Evolutionary conservation across 2,113 vertebrate species (phyloP).

Genomic region (Nycticebus coucang): DNA sequence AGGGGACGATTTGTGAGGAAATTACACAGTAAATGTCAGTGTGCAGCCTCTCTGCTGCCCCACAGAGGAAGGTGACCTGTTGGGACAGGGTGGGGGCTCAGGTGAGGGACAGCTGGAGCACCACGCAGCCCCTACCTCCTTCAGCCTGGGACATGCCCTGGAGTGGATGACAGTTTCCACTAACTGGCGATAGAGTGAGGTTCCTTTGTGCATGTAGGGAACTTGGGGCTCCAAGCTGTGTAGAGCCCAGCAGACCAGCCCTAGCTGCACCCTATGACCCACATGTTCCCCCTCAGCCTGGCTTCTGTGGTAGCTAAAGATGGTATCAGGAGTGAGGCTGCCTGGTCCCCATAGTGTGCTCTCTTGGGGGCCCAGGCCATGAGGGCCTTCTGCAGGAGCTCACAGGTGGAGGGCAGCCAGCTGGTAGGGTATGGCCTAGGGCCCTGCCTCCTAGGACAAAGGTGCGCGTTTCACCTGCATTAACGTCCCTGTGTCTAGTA

Average conservation of each 20-base stretch:
- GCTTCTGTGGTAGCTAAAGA: neutral
- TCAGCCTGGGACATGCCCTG: neutral
- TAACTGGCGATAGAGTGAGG: neutral
- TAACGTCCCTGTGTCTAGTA: neutral
- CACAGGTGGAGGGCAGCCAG: accelerated
- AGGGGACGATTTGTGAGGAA: neutral
- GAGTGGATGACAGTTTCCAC: neutral
- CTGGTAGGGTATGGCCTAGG: accelerated
- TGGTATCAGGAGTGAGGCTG: neutral
- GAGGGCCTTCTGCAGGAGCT: neutral
- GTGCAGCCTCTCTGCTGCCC: neutral
- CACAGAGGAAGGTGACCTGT: neutral
- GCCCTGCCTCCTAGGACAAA: neutral
- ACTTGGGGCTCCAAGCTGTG: neutral
- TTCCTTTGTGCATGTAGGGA: neutral
- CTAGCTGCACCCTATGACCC: neutral
- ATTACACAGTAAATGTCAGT: neutral
- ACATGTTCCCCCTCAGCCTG: accelerated
- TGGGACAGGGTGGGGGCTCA: neutral
- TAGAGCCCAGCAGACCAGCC: neutral
- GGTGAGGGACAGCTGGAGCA: too few species aligned
- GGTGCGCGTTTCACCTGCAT: neutral
- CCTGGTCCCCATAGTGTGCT: neutral
- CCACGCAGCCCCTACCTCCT: neutral
- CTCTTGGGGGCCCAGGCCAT: too few species aligned